Base-by-base conservation (phyloP, 2,888 invertebrate species). In the Conistra vaccinii region DNA sequence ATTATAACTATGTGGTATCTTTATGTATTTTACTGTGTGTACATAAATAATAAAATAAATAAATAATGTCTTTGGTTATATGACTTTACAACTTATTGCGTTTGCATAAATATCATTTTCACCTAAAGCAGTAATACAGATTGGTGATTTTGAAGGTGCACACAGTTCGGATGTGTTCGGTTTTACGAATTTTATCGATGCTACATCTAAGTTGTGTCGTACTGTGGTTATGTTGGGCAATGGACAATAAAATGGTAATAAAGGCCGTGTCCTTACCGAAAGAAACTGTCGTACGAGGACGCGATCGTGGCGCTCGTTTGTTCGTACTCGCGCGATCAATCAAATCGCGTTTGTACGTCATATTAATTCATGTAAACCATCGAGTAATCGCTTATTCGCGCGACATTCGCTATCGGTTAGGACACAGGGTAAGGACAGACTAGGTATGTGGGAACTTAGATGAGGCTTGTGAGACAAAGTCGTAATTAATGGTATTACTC, bases 181-280 rank as follows among this genome's bases (percentile, higher is more conserved):
- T n/a, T n/a, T n/a, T n/a, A n/a, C n/a, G n/a, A n/a, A n/a, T n/a
- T n/a, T n/a, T n/a, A n/a, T n/a, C n/a, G n/a, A n/a, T n/a, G n/a
- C n/a, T n/a, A n/a, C n/a, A n/a, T n/a, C n/a, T n/a, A n/a, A n/a
- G n/a, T n/a, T n/a, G n/a, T n/a, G n/a, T n/a, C n/a, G n/a, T n/a
- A n/a, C n/a, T n/a, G n/a, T n/a, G n/a, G 17, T 55, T 73, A 74
- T 61, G 9, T 73, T 74, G 23, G 17, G 45, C 39, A 55, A 26
- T 73, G 14, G 29, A 74, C 23, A 51, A 26, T 57, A 14, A 62
- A 32, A 51, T 26, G 3, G 4, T 42, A 14, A 42, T 12, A 26
- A 17, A 23, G 2, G 10, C 32, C 4, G 2, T 53, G 29, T 51
- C 29, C 32, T 29, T 9, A 65, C 23, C 17, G 48, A 29, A 65